phyloP scores from a whole-genome alignment of 2,888 invertebrate species.

The Neoscelio sp. region DNA sequence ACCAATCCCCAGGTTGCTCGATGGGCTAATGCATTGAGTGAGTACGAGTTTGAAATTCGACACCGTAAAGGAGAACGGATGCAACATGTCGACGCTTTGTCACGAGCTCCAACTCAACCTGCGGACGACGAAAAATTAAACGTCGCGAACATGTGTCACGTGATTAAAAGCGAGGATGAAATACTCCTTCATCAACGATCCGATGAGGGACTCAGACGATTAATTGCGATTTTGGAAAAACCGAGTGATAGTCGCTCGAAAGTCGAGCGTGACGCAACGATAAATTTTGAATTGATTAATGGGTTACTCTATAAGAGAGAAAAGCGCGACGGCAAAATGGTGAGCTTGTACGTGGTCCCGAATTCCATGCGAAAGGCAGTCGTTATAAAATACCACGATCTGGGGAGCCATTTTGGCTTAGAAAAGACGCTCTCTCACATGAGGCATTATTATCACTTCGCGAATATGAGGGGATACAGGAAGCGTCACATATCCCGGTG shows the following conservation, averaged over 20 bases:
- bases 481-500: conserved; percentile 63
- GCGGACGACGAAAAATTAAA: not conserved
- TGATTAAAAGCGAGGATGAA: conserved; percentile 6
- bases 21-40: conserved; percentile 8
- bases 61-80: conserved; percentile 9
- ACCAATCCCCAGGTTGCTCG: conserved; percentile 5
- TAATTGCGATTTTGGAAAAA: conserved; percentile 31
- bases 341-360: conserved; percentile 2
- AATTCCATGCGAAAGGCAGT: not conserved
- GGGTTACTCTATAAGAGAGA: conserved; percentile 2
- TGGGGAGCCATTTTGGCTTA: conserved; percentile 60
- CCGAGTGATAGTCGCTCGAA: not conserved
- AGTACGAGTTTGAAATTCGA: conserved; percentile 19
- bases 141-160: not conserved
- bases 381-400: conserved; percentile 14
- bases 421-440: conserved; percentile 52
- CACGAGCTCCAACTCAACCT: not conserved
- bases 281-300: not conserved
- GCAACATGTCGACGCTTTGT: conserved; percentile 21
- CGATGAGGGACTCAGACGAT: conserved; percentile 21
- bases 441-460: conserved; percentile 49
- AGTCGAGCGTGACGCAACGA: not conserved
- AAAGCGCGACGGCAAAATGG: not conserved
- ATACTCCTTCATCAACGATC: conserved; percentile 15
- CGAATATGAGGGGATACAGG: conserved; percentile 37